phyloP scores from a whole-genome alignment of 2,888 invertebrate genomes.

The Heteromyza rotundicornis region DNA sequence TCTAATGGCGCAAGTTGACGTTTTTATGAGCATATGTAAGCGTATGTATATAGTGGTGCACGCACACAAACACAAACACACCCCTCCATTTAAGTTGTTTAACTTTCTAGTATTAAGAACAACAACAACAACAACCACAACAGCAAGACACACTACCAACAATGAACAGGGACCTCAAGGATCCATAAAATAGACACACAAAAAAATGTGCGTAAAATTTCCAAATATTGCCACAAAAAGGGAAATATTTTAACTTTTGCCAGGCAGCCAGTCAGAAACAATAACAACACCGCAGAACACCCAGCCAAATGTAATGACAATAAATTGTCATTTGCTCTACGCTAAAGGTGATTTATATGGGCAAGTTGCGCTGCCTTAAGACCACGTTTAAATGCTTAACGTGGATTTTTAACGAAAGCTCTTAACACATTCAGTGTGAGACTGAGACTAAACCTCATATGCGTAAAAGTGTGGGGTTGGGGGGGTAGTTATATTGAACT shows the following conservation, averaged over 20 bases:
- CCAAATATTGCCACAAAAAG: not conserved
- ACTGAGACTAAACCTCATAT: no score
- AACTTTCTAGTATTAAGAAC: not conserved
- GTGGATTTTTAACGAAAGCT: not conserved
- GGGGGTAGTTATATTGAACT: no score
- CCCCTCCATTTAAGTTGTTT: not conserved
- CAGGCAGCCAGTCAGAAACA: not conserved
- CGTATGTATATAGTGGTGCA: not conserved
- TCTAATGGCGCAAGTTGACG: slow-evolving; percentile 16
- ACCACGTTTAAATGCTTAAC: not conserved
- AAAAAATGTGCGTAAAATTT: not conserved
- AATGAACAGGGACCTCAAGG: no score
- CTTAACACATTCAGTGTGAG: no score
- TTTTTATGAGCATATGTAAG: slow-evolving; percentile 15
- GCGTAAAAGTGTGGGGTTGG: no score
- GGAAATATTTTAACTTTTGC: not conserved
- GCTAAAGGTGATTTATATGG: not conserved
- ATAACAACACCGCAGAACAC: not conserved
- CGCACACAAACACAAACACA: not conserved
- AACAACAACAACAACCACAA: not conserved
- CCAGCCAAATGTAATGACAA: not conserved
- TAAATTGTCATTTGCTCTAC: slow-evolving; percentile 2
- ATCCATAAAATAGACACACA: not conserved
- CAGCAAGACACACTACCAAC: no score
- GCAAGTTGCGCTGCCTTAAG: not conserved